phyloP scores from a whole-genome alignment of 1,140 invertebrate species.

The Ostrea denselamellosa region DNA sequence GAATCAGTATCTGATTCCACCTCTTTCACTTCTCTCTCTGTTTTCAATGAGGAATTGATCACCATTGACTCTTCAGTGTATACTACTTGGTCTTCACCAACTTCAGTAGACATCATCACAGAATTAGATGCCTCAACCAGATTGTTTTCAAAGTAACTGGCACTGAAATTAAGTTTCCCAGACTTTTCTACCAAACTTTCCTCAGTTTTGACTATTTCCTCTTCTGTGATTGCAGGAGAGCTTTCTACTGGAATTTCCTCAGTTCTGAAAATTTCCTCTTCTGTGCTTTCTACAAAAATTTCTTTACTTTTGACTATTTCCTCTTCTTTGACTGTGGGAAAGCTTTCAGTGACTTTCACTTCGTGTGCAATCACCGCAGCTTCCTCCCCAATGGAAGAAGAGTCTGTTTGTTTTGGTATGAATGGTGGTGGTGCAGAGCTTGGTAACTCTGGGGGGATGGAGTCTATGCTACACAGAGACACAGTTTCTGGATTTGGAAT shows the following conservation, averaged over 20 bases:
- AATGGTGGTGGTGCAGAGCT: constrained; percentile 34
- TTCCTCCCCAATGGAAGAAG: background rate
- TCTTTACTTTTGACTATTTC: background rate
- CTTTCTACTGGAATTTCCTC: too few species aligned
- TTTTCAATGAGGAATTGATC: constrained; percentile 9
- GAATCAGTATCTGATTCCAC: constrained; percentile 54
- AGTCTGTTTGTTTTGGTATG: constrained; percentile 1
- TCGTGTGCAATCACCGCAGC: background rate
- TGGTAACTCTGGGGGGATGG: constrained; percentile 36
- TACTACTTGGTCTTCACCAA: background rate
- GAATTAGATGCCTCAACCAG: background rate
- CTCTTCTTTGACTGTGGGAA: background rate
- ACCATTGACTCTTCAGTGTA: background rate
- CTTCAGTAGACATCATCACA: constrained; percentile 2
- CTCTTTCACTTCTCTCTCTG: constrained; percentile 47
- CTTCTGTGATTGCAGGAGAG: background rate
- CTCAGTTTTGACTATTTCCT: background rate
- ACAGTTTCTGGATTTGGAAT: constrained; percentile 31
- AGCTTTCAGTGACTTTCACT: background rate
- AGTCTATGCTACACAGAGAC: constrained; percentile 30
- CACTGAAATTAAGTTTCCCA: background rate
- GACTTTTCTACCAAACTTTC: background rate
- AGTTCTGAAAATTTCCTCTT: too few species aligned
- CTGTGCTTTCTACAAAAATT: background rate
- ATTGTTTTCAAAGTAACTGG: background rate